Percentiles rank a stretch among this genome's conserved stretches.
These are phyloP conservation scores for Capreolus pygargus DNA, from an alignment of 2,113 vertebrate species.

Conservation along the genomic window DNA sequence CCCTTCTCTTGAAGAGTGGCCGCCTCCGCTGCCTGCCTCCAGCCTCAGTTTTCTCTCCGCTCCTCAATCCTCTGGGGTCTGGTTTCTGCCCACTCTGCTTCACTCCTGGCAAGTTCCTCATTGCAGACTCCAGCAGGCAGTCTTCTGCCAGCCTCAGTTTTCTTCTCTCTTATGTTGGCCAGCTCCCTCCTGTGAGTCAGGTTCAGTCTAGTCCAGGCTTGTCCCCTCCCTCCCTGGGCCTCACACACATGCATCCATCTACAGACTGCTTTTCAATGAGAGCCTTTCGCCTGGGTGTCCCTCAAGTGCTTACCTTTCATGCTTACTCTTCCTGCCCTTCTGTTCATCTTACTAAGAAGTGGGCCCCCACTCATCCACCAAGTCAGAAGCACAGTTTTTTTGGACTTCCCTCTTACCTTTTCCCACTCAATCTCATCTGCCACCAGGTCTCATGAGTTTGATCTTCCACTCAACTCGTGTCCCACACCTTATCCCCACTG, in stretches of 20 bases:
- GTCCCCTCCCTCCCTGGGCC: accelerated
- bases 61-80: not conserved
- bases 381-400: not conserved
- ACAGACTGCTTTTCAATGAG: not conserved
- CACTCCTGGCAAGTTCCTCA: not conserved
- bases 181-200: not conserved
- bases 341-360: not conserved
- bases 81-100: not conserved
- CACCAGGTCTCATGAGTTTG: not conserved
- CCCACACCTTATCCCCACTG: not conserved
- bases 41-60: not conserved
- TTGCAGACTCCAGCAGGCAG: not conserved
- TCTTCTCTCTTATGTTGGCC: not conserved
- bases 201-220: not conserved
- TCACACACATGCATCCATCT: accelerated
- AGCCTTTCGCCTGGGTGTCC: too few species aligned
- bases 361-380: not conserved
- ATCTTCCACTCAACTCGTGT: not conserved
- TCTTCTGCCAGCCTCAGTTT: not conserved
- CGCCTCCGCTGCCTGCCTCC: not conserved
- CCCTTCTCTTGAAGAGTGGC: not conserved
- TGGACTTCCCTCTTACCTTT: not conserved
- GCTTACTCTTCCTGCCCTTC: not conserved
- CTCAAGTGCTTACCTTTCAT: not conserved
- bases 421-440: not conserved